phyloP scores from a whole-genome alignment of 2,888 invertebrate species.

The Dastarcus helophoroides region DNA sequence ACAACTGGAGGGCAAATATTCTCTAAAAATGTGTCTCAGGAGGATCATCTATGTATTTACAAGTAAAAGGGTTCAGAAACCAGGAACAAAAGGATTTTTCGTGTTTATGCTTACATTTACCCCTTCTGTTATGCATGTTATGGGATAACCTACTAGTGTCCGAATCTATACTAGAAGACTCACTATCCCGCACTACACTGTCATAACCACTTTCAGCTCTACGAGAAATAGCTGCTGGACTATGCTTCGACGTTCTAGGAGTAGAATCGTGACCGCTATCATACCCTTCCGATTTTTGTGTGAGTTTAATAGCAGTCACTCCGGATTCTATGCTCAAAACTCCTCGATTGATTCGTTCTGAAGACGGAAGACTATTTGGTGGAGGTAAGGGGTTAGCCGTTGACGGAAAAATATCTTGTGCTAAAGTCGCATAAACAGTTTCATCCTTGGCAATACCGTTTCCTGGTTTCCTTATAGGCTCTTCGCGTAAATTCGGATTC shows the following conservation, averaged over 20 bases:
- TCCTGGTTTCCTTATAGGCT: constrained; percentile 48
- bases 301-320: constrained; percentile 47
- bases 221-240: constrained; percentile 64
- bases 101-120: constrained; percentile 54
- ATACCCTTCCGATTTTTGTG: constrained; percentile 55
- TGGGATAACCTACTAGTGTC: constrained; percentile 43
- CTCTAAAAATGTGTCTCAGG: constrained; percentile 37
- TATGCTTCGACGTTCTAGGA: constrained; percentile 70
- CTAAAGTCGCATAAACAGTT: constrained; percentile 21
- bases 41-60: constrained; percentile 58
- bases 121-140: constrained; percentile 29
- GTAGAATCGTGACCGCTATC: constrained; percentile 79
- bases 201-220: constrained; percentile 86
- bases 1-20: constrained; percentile 5
- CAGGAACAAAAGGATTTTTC: constrained; percentile 65
- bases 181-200: constrained; percentile 78
- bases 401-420: constrained; percentile 25
- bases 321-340: constrained; percentile 52
- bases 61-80: constrained; percentile 64
- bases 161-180: constrained; percentile 78
- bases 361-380: constrained; percentile 49
- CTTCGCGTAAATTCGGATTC: constrained; percentile 76
- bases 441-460: constrained; percentile 41
- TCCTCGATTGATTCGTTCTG: constrained; percentile 51
- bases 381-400: constrained; percentile 39